Base-by-base conservation (phyloP, 2,113 vertebrate species). In the Sylvilagus bachmani region DNA sequence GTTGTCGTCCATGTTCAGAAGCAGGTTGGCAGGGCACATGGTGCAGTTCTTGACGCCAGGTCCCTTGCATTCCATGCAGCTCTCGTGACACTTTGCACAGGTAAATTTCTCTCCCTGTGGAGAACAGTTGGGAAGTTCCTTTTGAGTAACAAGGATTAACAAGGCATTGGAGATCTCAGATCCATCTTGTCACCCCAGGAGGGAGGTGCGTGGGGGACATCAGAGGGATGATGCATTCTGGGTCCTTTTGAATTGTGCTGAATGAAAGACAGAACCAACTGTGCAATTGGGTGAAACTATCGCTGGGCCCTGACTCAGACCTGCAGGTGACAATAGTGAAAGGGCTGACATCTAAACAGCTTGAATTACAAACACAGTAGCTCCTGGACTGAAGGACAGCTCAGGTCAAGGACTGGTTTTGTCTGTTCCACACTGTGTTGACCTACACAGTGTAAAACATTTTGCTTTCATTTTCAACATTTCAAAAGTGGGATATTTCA, bases 1-100 rank as follows among this genome's bases (percentile, higher is more conserved):
- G 44, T 98, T 97, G 19, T 99, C 98, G 0, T 99, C 98, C 64
- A 97, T 10, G 53, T 98, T 97, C 38, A 99, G 96, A 53, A 99
- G 80, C 95, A 97, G 97, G 66, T 92, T 49, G 8, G 98, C 98
- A 0, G 98, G 98, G 21, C 99, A 99, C 75, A 96, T 29, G 0
- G 99, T 99, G 97, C 99, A 99, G 97, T 99, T 98, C 90, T 97
- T 79, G 33, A 79, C 75, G 1, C 99, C 97, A 0, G 99, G 98
- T 13, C 99, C 99, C 62, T 98, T 99, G 97, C 99, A 99, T 95
- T 99, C 99, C 1, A 95, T 3, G 44, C 99, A 99, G 10, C 98
- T 99, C 0, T 94, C 90, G 13, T 99, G 98, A 33, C 99, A 99
- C 10, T 84, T 93, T 75, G 96, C 96, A 96, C 99, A 99, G n/a